Evolutionary conservation across 1,140 invertebrate species (phyloP).

Genomic region (Olivierus martensii): DNA sequence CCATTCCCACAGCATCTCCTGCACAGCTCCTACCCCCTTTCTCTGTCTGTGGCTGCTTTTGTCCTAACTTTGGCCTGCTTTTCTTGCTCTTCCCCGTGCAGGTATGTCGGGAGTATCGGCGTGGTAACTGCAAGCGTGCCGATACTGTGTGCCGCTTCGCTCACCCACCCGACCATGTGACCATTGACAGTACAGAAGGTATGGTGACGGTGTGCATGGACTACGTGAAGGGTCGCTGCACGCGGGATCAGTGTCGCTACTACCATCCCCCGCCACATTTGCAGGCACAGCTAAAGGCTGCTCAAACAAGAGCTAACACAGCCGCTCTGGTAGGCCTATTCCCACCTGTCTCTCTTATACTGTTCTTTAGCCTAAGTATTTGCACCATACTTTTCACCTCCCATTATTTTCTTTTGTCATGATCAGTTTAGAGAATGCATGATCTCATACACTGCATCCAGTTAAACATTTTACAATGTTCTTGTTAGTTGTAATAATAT

Average conservation of each 20-base stretch:
- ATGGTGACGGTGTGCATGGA: slow-evolving; percentile 94
- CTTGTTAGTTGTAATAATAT: too few relatives aligned
- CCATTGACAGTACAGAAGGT: slow-evolving; percentile 78
- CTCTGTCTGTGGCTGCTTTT: background rate
- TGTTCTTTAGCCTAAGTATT: too few relatives aligned
- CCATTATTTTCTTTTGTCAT: too few relatives aligned
- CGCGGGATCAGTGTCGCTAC: slow-evolving; percentile 40
- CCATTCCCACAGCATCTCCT: too few relatives aligned
- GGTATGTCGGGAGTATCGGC: slow-evolving; percentile 97
- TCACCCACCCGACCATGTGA: slow-evolving; percentile 78
- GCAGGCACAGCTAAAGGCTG: slow-evolving; percentile 94
- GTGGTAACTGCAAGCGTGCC: slow-evolving; percentile 88
- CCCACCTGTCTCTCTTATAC: slow-evolving; percentile 1
- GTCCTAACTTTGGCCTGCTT: background rate
- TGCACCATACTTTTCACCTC: too few relatives aligned
- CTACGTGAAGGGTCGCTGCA: slow-evolving; percentile 56
- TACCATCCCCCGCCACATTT: slow-evolving; percentile 95
- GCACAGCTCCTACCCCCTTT: too few relatives aligned
- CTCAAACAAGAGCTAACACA: slow-evolving; percentile 64
- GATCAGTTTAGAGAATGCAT: too few relatives aligned
- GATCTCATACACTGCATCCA: too few relatives aligned
- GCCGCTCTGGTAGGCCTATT: slow-evolving; percentile 45
- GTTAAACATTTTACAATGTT: too few relatives aligned
- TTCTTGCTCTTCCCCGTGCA: slow-evolving; percentile 32
- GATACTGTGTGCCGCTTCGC: slow-evolving; percentile 94